phyloP scores from a whole-genome alignment of 1,140 invertebrate genomes.

The Leptinotarsa defecta region DNA sequence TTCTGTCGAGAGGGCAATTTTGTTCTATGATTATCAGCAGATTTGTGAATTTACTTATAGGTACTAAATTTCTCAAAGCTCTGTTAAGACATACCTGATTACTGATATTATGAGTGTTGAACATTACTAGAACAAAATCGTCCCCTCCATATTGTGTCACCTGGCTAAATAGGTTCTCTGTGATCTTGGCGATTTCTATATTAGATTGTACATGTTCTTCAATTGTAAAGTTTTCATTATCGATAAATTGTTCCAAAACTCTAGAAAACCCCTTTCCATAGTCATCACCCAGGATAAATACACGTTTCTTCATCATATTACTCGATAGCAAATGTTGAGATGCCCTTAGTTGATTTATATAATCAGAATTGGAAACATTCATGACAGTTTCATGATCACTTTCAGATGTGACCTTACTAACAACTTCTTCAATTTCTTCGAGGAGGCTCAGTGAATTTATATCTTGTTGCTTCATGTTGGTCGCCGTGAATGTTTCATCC shows the following conservation, averaged over 20 bases:
- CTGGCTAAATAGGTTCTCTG: neutral
- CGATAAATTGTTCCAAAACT: neutral
- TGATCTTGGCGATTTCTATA: neutral
- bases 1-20: neutral
- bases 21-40: neutral
- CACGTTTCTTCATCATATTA: neutral
- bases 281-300: neutral
- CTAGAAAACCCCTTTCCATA: neutral
- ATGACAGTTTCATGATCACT: neutral
- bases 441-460: neutral
- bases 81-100: conserved; percentile 8
- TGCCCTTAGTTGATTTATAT: neutral
- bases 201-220: neutral
- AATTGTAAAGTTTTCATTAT: no score
- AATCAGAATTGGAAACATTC: neutral
- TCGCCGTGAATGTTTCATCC: neutral
- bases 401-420: neutral
- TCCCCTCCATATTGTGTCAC: conserved; percentile 6
- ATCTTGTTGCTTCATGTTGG: neutral
- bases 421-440: neutral
- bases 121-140: conserved; percentile 1
- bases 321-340: neutral
- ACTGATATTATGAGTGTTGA: conserved; percentile 6
- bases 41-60: conserved; percentile 17
- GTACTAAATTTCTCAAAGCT: conserved; percentile 5